Evolutionary conservation across 2,888 invertebrate genomes (phyloP).

Genomic region (Cantharis flavilabris): DNA sequence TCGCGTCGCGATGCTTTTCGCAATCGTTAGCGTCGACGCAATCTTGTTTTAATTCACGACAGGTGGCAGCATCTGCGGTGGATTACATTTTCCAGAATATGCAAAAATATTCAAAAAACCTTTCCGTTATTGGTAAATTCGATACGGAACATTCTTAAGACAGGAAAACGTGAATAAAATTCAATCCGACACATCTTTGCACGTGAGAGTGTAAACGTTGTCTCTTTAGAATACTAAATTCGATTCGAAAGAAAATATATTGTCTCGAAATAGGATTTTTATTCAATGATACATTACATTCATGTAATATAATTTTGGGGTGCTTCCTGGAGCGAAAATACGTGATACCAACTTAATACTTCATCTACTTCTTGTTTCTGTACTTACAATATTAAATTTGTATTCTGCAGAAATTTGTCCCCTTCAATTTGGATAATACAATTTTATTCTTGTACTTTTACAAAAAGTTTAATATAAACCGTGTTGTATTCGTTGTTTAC

Average conservation of each 20-base stretch:
- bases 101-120: neutral
- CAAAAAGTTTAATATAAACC: neutral
- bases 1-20: constrained; percentile 4
- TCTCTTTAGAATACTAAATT: constrained; percentile 23
- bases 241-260: constrained; percentile 18
- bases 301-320: constrained; percentile 11
- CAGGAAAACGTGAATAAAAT: constrained; percentile 15
- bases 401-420: neutral
- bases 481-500: neutral
- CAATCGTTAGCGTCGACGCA: constrained; percentile 7
- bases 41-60: constrained; percentile 5
- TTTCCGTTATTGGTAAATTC: neutral
- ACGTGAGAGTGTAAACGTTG: constrained; percentile 14
- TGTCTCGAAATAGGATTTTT: constrained; percentile 22
- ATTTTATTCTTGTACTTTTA: neutral
- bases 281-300: constrained; percentile 22
- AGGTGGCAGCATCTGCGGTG: constrained; percentile 16
- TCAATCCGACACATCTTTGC: constrained; percentile 17
- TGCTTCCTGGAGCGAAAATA: constrained; percentile 5
- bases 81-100: neutral
- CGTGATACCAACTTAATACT: neutral
- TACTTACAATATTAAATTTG: neutral
- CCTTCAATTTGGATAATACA: neutral
- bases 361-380: neutral
- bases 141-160: neutral